Conservation (phyloP, 2,113 vertebrate genomes). For the Gopherus flavomarginatus region DNA sequence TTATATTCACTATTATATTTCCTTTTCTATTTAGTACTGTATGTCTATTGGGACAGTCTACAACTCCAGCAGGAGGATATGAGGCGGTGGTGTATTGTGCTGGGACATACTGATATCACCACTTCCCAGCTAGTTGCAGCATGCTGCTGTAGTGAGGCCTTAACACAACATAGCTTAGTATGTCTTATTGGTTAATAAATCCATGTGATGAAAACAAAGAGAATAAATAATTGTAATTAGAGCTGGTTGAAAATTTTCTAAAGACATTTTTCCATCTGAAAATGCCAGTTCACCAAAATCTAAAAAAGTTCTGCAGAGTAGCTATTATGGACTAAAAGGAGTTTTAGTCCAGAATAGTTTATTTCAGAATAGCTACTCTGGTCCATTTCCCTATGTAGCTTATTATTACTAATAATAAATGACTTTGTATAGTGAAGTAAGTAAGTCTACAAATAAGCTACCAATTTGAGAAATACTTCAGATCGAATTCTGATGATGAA, state of each 20-base stretch:
- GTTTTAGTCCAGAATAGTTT: not conserved
- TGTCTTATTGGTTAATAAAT: accelerated
- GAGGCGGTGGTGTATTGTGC: not conserved
- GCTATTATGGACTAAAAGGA: not conserved
- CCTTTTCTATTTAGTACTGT: accelerated
- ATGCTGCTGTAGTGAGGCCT: accelerated
- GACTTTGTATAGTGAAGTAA: not conserved
- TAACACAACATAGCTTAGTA: accelerated
- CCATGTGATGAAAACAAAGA: not conserved
- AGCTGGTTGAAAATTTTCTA: not conserved
- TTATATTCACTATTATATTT: accelerated
- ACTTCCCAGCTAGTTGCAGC: not conserved
- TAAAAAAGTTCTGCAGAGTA: not conserved
- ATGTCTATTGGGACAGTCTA: not conserved
- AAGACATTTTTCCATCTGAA: not conserved
- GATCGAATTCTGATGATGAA: not conserved
- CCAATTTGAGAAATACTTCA: conserved; percentile 14
- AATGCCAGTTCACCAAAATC: not conserved
- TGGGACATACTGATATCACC: accelerated
- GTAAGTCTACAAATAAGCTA: not conserved
- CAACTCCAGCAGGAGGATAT: not conserved
- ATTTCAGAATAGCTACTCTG: not conserved
- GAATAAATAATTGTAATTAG: accelerated
- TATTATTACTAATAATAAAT: not conserved
- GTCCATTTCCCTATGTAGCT: not conserved